Percentiles rank a stretch among this genome's conserved stretches.
Evolutionary conservation across 2,797 vertebrate species (phyloP).

Genomic region (Enteromius fasciolatus): DNA sequence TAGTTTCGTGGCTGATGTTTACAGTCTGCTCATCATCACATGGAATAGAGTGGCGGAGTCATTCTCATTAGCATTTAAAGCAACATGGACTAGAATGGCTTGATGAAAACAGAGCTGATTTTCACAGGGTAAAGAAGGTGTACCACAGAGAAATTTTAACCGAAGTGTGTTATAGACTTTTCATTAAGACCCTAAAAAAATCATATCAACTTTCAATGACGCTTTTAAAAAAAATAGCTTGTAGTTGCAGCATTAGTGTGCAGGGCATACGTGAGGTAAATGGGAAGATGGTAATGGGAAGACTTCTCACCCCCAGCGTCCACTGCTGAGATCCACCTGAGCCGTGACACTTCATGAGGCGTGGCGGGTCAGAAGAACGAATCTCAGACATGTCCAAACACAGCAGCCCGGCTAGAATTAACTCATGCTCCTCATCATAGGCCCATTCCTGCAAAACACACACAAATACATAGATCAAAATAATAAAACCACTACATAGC

Average conservation of each 20-base stretch:
- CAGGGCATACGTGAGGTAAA: not conserved
- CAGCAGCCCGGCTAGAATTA: constrained; percentile 88
- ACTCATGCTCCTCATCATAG: constrained; percentile 91
- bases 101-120: too few relatives aligned
- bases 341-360: constrained; percentile 97
- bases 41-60: too few relatives aligned
- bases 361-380: constrained; percentile 86
- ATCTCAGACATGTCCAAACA: constrained; percentile 94
- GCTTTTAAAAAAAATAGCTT: not conserved
- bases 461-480: constrained; percentile 33
- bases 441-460: constrained; percentile 82
- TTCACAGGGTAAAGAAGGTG: too few relatives aligned
- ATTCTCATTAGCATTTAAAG: too few relatives aligned
- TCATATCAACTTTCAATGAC: too few relatives aligned
- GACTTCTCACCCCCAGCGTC: constrained; percentile 86
- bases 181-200: too few relatives aligned
- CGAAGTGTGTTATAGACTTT: too few relatives aligned
- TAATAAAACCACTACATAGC: not conserved
- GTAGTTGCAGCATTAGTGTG: not conserved
- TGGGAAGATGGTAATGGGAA: not conserved
- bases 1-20: too few relatives aligned
- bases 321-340: constrained; percentile 96
- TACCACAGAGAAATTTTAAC: too few relatives aligned
- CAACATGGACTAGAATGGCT: too few relatives aligned
- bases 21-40: too few relatives aligned